phyloP scores from a whole-genome alignment of 2,113 vertebrate genomes.

The Tringa solitaria region DNA sequence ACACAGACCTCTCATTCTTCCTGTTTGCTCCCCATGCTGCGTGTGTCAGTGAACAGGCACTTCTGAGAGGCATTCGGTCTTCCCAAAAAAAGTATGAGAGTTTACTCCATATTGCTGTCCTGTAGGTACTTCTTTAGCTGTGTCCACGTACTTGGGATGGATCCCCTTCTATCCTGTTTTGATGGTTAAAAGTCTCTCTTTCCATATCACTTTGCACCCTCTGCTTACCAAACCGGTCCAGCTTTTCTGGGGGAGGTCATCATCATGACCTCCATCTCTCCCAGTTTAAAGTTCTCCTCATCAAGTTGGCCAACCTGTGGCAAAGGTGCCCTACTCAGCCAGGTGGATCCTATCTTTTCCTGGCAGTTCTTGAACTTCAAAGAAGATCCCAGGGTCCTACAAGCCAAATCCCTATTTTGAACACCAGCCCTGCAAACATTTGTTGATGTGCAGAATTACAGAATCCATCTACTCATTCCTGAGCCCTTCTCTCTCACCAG shows the following conservation, averaged over 20 bases:
- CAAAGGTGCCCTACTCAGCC: not conserved
- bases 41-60: not conserved
- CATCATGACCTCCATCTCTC: not conserved
- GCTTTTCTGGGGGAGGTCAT: not conserved
- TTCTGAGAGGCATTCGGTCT: not conserved
- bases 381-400: not conserved
- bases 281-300: not conserved
- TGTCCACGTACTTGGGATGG: not conserved
- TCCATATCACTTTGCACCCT: not conserved
- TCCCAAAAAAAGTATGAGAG: not conserved
- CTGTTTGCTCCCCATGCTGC: not conserved
- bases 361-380: not conserved
- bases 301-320: not conserved
- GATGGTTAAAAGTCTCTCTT: not conserved
- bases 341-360: not conserved
- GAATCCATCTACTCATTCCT: not conserved
- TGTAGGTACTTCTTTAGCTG: not conserved
- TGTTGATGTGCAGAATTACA: not conserved
- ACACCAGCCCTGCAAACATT: not conserved
- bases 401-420: not conserved
- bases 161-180: not conserved
- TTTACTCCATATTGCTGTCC: not conserved
- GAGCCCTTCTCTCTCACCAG: not conserved
- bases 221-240: not conserved
- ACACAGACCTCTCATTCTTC: not conserved